Evolutionary conservation across 2,888 invertebrate genomes (phyloP), one percentile per base, ranked within the genome.

Genomic region (Osmoderma eremita): DNA sequence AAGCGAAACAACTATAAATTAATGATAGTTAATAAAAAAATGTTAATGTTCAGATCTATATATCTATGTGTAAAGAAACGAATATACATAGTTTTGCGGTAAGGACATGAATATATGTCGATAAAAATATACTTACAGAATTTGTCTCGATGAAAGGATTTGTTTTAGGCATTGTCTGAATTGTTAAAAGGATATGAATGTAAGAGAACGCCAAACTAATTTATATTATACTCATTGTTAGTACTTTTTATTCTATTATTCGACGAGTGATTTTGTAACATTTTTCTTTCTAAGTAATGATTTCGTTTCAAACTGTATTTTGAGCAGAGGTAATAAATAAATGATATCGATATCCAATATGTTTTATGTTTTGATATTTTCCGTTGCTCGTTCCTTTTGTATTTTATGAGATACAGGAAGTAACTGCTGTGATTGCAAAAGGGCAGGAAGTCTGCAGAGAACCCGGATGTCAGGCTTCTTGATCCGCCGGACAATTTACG

Each of bases 401-500:
- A 18, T 49, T 13, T 41, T 36, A 24, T 42, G n/a, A 67, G 12
- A 30, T 39, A 41, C 69, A 67, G 71, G 73, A 73, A 69, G 71
- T 70, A 42, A 62, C 63, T 51, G 50, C 49, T 56, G 63, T 48
- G 66, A 61, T 65, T 45, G 67, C 63, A 39, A 39, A 42, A 36
- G 30, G 39, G 56, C 68, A 61, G 71, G 71, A 70, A 64, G 50
- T 66, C 38, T 67, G 63, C 66, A 58, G 38, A 36, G 45, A 24
- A 64, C 48, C 70, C 69, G 73, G 73, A 73, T 70, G 72, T 73
- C 63, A 70, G n/a, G 72, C 71, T 65, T 70, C 73, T 73, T 72
- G 72, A 72, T 71, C 72, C 66, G 65, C 61, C 65, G 66, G 67
- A 67, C 71, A 72, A 71, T 71, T 72, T 71, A 71, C 71, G 64